Percentiles rank a stretch among this genome's conserved stretches.
Conservation (phyloP, 2,797 vertebrate genomes). For the Cirrhinus molitorella region DNA sequence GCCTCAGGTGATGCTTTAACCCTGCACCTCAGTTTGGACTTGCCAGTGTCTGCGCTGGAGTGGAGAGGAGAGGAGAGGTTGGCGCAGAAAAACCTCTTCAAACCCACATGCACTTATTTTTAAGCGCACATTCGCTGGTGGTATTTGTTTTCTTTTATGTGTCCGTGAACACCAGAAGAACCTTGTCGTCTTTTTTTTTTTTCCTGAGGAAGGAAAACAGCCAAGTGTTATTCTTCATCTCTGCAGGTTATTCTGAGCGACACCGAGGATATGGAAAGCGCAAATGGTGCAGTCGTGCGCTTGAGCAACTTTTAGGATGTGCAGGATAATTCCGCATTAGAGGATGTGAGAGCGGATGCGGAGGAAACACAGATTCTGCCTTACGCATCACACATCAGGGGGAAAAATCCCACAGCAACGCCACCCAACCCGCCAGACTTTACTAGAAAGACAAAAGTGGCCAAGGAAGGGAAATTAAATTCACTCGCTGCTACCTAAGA, state of each 20-base stretch:
- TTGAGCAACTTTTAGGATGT: constrained; percentile 46
- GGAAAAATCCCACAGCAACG: constrained; percentile 11
- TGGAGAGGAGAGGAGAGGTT: constrained; percentile 35
- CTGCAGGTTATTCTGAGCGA: constrained; percentile 4
- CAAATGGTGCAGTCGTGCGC: constrained; percentile 27
- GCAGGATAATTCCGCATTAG: constrained; percentile 38
- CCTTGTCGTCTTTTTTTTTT: neutral
- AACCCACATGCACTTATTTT: constrained; percentile 24
- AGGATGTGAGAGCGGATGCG: constrained; percentile 35
- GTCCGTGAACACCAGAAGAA: neutral
- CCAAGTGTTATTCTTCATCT: neutral
- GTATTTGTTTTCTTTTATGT: neutral
- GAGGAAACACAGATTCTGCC: constrained; percentile 17
- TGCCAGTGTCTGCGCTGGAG: constrained; percentile 26
- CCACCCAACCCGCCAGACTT: constrained; percentile 31
- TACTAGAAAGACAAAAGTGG: constrained; percentile 36
- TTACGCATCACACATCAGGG: constrained; percentile 22
- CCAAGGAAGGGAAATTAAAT: neutral
- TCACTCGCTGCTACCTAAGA: neutral
- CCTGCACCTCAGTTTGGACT: constrained; percentile 23
- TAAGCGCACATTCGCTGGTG: neutral
- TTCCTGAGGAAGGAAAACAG: neutral
- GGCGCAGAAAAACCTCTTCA: constrained; percentile 1
- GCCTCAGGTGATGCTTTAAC: constrained; percentile 45
- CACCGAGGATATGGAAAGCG: neutral